A percentile compares a stretch with the other conserved stretches of the same genome.
Evolutionary conservation across 2,113 vertebrate species (phyloP).

Genomic region (Rhinichthys klamathensis): DNA sequence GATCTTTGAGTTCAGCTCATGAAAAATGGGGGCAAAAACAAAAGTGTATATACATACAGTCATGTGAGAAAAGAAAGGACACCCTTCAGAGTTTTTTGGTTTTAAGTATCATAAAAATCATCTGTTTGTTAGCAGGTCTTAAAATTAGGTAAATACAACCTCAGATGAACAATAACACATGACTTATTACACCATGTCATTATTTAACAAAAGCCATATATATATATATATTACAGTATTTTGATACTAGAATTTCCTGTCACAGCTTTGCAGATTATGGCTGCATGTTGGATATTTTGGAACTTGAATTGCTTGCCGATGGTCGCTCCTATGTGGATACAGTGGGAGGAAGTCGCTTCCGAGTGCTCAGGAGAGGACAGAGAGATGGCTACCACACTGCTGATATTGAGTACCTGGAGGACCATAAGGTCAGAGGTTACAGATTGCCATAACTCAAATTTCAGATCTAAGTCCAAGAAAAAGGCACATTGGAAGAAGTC

Average conservation of each 20-base stretch:
- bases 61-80: too few relatives aligned
- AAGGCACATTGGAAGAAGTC: not conserved
- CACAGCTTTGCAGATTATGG: conserved; percentile 87
- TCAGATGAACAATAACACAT: too few relatives aligned
- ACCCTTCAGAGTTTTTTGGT: too few relatives aligned
- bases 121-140: too few relatives aligned
- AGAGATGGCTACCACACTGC: conserved; percentile 90
- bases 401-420: conserved; percentile 86
- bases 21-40: too few relatives aligned
- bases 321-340: conserved; percentile 86
- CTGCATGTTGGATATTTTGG: conserved; percentile 85
- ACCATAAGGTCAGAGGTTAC: conserved; percentile 76
- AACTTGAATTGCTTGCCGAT: conserved; percentile 80
- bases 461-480: not conserved
- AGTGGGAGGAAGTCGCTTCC: conserved; percentile 81
- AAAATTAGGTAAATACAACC: too few relatives aligned
- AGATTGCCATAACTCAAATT: not conserved
- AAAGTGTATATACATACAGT: not conserved
- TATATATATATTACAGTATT: not conserved
- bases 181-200: too few relatives aligned
- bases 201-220: too few relatives aligned
- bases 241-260: not conserved
- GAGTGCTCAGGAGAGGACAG: conserved; percentile 80
- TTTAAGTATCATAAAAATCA: too few relatives aligned
- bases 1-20: too few relatives aligned